A percentile compares a stretch with the other conserved stretches of the same genome.
Evolutionary conservation across 2,113 vertebrate genomes (phyloP).

Genomic region (Gambusia holbrooki): DNA sequence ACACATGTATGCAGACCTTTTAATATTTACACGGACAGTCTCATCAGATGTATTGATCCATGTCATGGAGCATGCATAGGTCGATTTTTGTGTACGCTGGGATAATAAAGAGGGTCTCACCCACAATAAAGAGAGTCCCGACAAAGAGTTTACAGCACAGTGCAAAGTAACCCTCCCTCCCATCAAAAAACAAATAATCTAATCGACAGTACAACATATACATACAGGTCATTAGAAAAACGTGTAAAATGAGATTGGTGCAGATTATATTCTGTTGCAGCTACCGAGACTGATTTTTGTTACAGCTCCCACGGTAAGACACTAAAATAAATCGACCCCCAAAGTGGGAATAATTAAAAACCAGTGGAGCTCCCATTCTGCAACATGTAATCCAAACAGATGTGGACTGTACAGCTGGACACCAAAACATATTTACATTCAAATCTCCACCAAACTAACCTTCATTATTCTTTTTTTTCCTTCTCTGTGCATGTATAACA

Average conservation of each 20-base stretch:
- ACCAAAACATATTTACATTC: conserved; percentile 76
- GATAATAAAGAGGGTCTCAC: conserved; percentile 44
- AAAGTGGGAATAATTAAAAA: conserved; percentile 59
- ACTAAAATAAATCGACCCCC: conserved; percentile 62
- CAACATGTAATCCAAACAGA: conserved; percentile 41
- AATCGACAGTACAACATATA: conserved; percentile 65
- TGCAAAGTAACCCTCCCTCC: conserved; percentile 62
- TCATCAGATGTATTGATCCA: conserved; percentile 66
- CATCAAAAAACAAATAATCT: conserved; percentile 24
- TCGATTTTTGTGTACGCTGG: conserved; percentile 55
- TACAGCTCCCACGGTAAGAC: conserved; percentile 54
- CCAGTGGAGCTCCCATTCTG: conserved; percentile 55
- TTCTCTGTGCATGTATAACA: conserved; percentile 23
- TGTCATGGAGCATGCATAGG: conserved; percentile 84
- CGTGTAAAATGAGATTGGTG: conserved; percentile 44
- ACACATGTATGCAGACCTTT: conserved; percentile 48
- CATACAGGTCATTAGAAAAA: conserved; percentile 57
- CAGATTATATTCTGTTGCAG: conserved; percentile 53
- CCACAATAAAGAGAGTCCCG: conserved; percentile 25
- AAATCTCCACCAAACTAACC: conserved; percentile 65
- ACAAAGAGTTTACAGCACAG: conserved; percentile 64
- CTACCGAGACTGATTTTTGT: conserved; percentile 49
- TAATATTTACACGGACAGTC: conserved; percentile 66
- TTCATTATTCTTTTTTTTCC: not conserved
- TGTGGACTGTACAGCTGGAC: conserved; percentile 66